Base-by-base conservation (phyloP, 1,140 invertebrate species). In the Drosophila saltans region DNA sequence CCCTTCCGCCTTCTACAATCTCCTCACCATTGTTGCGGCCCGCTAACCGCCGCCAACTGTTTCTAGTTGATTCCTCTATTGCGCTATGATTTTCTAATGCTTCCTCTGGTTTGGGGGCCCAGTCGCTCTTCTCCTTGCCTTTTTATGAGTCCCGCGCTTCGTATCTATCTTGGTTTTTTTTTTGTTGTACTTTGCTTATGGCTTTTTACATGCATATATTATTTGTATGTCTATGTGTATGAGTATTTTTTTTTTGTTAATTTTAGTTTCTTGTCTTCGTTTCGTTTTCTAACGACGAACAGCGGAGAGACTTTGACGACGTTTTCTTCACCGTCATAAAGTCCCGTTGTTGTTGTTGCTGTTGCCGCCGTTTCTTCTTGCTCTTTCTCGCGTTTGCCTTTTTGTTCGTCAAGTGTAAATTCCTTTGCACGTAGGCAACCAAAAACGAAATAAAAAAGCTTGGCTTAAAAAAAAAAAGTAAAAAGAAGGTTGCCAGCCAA, bases 371-470 rank as follows among this genome's bases (percentile, higher is more conserved):
- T 43, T n/a, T 69, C 70, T 76, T 80, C 68, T 80, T 69, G 43
- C 77, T 78, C 70, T 78, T 67, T 80, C 75, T 68, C 57, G 43
- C 67, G 24, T 55, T 65, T 78, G 62, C 40, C 60, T 75, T 76
- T 78, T 81, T 81, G 79, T 81, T 80, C 71, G 80, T 84, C 75
- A 86, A 86, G 82, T 86, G 83, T 86, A 86, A 88, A 86, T 86
- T 86, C 82, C 82, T 86, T 86, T 80, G 82, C 82, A 80, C 83
- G 83, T 85, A 85, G 82, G 83, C 83, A 84, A 72, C 72, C 55
- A 64, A 70, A 55, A 66, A 26, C 45, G 45, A 52, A 52, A 26
- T 52, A 57, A 63, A 69, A 81, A 70, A 81, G 79, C 78, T 81
- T 77, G 80, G 70, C 61, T 65, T 55, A 40, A 69, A 61, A 62